Evolutionary conservation across 2,113 vertebrate species (phyloP), one percentile per base, ranked within the genome.

Genomic region (Rhynchopsitta pachyrhyncha): DNA sequence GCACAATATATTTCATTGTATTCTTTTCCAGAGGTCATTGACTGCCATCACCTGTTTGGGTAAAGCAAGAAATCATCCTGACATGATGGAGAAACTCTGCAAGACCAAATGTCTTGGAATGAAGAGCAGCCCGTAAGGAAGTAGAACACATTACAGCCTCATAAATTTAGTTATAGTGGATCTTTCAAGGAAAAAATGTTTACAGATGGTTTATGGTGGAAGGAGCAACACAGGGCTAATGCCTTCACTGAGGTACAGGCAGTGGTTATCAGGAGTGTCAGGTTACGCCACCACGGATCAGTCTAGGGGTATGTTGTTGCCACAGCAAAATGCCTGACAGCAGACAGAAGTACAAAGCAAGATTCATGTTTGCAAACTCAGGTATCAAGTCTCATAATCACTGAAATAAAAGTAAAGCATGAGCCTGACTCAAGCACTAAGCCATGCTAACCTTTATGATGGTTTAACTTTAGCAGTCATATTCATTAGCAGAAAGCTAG

Each of bases 121-220:
- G 57, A 84, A 59, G 19, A 78, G 31, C 35, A 88, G 11, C 24
- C 37, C 6, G 6, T 47, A 62, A 79, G 22, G 39, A 25, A 83
- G 23, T 59, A 44, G 47, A 20, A 55, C 18, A 47, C 9, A 2
- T 13, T 82, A 49, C 9, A 49, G 31, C 10, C 25, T 37, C 49
- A 27, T 33, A 92, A 79, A 49, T 50, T 35, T 67, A 88, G 31
- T 33, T 1, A 3, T 10, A 19, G 37, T 35, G 28, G 16, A 24
- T 77, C 25, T 69, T 46, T 37, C 13, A 86, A 42, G n/a, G 42
- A 77, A 68, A 17, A 82, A 79, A 31, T 23, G 10, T 46, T 87
- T 0, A 0, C 15, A 41, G 11, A 15, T 35, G 6, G 42, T 27
- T 6, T 77, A n/a, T 17, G 4, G 18, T 76, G 27, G n/a, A 59